phyloP scores from a whole-genome alignment of 2,113 vertebrate species.

The Propithecus coquereli region DNA sequence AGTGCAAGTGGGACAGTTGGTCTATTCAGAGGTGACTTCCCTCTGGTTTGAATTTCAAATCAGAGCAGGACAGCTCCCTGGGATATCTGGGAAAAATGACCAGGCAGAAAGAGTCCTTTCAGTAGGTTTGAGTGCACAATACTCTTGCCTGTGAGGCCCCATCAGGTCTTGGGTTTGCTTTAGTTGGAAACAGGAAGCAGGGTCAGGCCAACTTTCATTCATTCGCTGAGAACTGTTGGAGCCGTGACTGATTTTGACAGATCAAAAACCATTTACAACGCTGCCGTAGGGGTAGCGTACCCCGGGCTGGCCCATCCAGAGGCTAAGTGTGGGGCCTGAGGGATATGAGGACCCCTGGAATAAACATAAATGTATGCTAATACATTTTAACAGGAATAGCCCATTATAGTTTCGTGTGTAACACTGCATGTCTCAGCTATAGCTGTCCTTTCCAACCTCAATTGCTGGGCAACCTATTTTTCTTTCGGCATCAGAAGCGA shows the following conservation, averaged over 20 bases:
- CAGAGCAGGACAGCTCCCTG: slow-evolving; percentile 44
- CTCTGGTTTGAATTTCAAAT: slow-evolving; percentile 68
- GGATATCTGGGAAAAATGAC: slow-evolving; percentile 49
- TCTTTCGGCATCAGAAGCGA: slow-evolving; percentile 63
- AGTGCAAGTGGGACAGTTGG: background rate
- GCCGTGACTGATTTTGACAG: slow-evolving; percentile 48
- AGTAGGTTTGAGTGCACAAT: background rate
- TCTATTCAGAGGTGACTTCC: slow-evolving; percentile 65
- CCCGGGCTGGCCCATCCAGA: background rate
- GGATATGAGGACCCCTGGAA: background rate
- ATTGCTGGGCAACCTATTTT: slow-evolving; percentile 66
- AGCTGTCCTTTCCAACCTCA: slow-evolving; percentile 43
- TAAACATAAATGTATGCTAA: background rate
- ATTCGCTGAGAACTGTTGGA: background rate
- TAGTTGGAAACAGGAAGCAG: slow-evolving; percentile 50
- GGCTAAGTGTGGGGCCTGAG: background rate
- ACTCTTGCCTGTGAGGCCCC: slow-evolving; percentile 14
- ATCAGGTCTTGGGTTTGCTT: background rate
- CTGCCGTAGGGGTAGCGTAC: background rate
- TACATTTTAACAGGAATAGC: slow-evolving; percentile 10
- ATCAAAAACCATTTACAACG: slow-evolving; percentile 9
- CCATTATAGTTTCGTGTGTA: background rate
- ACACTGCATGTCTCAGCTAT: slow-evolving; percentile 4
- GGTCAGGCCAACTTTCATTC: slow-evolving; percentile 41
- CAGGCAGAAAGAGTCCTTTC: slow-evolving; percentile 59